Base-by-base conservation (phyloP, 1,140 invertebrate species). In the Trichonephila clavipes region DNA sequence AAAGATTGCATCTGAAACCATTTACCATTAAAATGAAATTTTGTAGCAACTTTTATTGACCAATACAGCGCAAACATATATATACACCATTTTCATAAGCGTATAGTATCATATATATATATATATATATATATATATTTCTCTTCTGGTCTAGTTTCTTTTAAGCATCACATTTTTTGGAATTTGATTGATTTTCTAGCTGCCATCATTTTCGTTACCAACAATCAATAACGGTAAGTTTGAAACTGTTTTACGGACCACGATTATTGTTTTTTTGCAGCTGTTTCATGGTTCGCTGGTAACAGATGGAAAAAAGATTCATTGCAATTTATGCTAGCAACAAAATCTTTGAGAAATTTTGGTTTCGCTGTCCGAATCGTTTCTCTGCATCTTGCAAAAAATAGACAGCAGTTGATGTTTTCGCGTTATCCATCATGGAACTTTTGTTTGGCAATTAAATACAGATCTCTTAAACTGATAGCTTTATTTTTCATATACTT, bases 191-290 rank as follows among this genome's bases (percentile, higher is more conserved):
- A 77, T 77, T 77, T 77, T 40, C 72, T 34, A 77, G 34, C 72
- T 77, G 72, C 72, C 72, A 77, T 77, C 72, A 77, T 77, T 77
- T 77, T 77, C 72, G 14, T 77, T 77, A 77, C 72, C 18, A 19
- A 28, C 72, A 77, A 77, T 77, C 72, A 77, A 77, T 77, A 77
- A 77, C 72, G 28, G 28, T 28, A 40, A 77, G 72, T 77, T 77
- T 77, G 72, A 77, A 77, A 40, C 72, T 77, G 72, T 77, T 77
- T 77, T 77, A 77, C 28, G 28, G 28, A 34, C 14, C 72, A 34
- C 72, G 83, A 85, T 85, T 85, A 61, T 51, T 85, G 83, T 85
- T 85, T 85, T 85, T 61, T 85, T 85, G 58, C 83, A 85, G 83
- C 83, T 85, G 83, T 85, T 58, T 85, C 58, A 85, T 59, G 83